Conservation (phyloP, 2,888 invertebrate species). For the Synanthedon andrenaeformis region DNA sequence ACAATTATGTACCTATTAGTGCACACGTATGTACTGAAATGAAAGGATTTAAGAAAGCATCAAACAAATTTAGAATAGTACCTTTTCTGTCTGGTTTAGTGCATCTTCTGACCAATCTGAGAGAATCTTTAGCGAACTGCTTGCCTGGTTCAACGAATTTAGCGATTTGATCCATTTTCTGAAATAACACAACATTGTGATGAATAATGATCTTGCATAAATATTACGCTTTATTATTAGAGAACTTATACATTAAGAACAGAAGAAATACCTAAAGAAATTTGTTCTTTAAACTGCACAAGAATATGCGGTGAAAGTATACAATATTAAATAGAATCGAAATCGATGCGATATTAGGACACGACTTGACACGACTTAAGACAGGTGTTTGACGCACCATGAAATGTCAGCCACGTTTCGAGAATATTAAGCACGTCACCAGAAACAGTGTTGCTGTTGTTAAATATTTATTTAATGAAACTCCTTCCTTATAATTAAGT, state of each 20-base stretch:
- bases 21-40: no score
- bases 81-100: slow-evolving; percentile 99
- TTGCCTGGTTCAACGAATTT: slow-evolving; percentile 95
- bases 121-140: slow-evolving; percentile 98
- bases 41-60: no score
- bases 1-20: no score
- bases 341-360: not conserved
- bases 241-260: not conserved
- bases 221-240: not conserved
- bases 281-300: not conserved
- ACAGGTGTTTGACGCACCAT: not conserved
- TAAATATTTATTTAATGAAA: slow-evolving; percentile 8
- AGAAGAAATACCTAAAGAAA: not conserved
- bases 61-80: slow-evolving; percentile 31
- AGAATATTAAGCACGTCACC: slow-evolving; percentile 55
- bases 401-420: slow-evolving; percentile 65
- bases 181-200: slow-evolving; percentile 20
- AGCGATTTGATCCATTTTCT: slow-evolving; percentile 95
- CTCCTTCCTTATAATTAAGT: no score
- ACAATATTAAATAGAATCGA: not conserved
- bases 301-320: not conserved
- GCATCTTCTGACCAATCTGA: slow-evolving; percentile 97
- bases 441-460: slow-evolving; percentile 18
- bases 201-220: not conserved
- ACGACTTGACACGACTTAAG: not conserved